Conservation (phyloP, 1,140 invertebrate genomes). For the Drosophila arawakana region DNA sequence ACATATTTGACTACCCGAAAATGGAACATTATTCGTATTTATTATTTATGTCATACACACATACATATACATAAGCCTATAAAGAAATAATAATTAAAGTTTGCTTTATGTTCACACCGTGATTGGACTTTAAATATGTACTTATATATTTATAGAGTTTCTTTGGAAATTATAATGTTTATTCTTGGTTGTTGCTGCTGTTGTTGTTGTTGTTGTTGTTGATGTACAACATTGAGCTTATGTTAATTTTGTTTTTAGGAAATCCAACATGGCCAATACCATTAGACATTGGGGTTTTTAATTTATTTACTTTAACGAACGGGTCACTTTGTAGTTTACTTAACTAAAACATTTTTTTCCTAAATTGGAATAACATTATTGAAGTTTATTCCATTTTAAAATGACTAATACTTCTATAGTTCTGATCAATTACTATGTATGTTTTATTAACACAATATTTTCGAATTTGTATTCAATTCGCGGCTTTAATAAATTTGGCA, state of each 20-base stretch:
- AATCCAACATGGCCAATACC: constrained; percentile 21
- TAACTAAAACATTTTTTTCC: not conserved
- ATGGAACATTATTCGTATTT: constrained; percentile 36
- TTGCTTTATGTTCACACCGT: constrained; percentile 52
- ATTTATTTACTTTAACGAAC: not conserved
- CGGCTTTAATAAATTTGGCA: not conserved
- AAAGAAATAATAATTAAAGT: constrained; percentile 55
- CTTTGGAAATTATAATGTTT: constrained; percentile 29
- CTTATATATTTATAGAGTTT: constrained; percentile 22
- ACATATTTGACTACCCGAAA: constrained; percentile 31
- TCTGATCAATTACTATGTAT: not conserved
- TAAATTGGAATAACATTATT: no score
- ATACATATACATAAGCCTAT: constrained; percentile 32
- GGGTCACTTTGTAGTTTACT: not conserved
- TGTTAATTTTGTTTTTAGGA: constrained; percentile 38
- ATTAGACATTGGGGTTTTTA: constrained; percentile 2
- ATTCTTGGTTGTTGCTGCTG: constrained; percentile 28
- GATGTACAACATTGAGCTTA: constrained; percentile 38
- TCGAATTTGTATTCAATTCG: constrained; percentile 9
- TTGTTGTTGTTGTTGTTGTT: no score
- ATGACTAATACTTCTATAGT: not conserved
- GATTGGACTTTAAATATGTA: constrained; percentile 41
- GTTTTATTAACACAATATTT: not conserved
- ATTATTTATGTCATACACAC: constrained; percentile 46
- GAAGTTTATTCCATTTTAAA: not conserved